These are phyloP conservation scores for Agrochola lychnidis DNA, from an alignment of 2,888 invertebrate genomes.

Conservation along the genomic window DNA sequence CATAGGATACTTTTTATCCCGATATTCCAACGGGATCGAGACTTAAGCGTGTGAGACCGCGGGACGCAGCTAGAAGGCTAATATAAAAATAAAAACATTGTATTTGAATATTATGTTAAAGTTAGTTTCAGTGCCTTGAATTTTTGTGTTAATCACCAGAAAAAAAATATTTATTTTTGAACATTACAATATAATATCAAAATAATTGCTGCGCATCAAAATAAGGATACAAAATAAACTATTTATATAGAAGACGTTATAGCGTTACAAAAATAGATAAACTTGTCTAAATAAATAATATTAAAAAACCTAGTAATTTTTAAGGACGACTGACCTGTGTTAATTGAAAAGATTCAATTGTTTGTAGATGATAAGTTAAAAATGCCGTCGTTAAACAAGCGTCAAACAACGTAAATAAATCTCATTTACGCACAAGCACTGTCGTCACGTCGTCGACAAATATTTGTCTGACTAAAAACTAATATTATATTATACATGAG, in stretches of 20 bases:
- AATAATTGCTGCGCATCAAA: background rate
- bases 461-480: conserved; percentile 18
- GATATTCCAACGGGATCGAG: no score
- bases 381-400: conserved; percentile 8
- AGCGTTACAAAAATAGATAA: background rate
- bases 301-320: background rate
- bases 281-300: background rate
- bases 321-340: background rate
- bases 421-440: background rate
- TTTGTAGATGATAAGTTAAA: conserved; percentile 19
- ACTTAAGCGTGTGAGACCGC: no score
- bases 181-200: conserved; percentile 28
- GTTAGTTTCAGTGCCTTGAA: no score
- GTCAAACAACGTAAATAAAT: conserved; percentile 12
- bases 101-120: background rate
- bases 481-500: conserved; percentile 37
- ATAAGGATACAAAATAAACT: background rate
- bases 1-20: no score
- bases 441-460: conserved; percentile 17
- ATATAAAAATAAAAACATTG: background rate
- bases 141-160: background rate
- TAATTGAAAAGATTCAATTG: conserved; percentile 4
- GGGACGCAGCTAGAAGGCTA: no score
- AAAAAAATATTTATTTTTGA: background rate
- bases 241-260: background rate